Percentiles rank a stretch among this genome's conserved stretches.
These are phyloP conservation scores for Sebastes trivittatus DNA, from an alignment of 2,797 vertebrate genomes.

Conservation along the genomic window DNA sequence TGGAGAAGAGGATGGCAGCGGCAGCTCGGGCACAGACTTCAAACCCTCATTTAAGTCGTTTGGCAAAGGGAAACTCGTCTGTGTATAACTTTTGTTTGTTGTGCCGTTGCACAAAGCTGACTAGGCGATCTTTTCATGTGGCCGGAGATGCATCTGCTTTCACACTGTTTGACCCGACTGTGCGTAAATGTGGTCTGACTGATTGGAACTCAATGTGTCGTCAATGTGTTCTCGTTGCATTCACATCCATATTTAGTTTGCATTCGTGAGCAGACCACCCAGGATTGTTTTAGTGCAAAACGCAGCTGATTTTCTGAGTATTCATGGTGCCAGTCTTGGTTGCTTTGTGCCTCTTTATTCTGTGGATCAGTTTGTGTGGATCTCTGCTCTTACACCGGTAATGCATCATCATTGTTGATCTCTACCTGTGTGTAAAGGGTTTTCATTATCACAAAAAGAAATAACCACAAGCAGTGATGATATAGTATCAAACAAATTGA, in stretches of 20 bases:
- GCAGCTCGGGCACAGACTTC: conserved; percentile 22
- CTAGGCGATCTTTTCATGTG: conserved; percentile 49
- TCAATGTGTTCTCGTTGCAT: conserved; percentile 38
- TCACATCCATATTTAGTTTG: conserved; percentile 51
- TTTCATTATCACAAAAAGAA: not conserved
- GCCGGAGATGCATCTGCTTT: conserved; percentile 45
- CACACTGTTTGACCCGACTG: conserved; percentile 40
- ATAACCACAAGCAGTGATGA: not conserved
- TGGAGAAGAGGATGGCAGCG: not conserved
- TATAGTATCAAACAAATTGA: not conserved
- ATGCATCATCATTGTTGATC: not conserved
- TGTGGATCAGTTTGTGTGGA: conserved; percentile 1
- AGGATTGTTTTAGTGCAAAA: conserved; percentile 27
- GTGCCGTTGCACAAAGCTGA: conserved; percentile 30
- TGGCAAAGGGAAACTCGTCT: conserved; percentile 38
- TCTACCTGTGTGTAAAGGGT: not conserved
- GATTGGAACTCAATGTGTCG: conserved; percentile 47
- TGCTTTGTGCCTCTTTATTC: not conserved
- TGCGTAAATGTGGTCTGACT: conserved; percentile 56
- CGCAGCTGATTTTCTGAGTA: conserved; percentile 18
- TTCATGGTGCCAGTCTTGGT: not conserved
- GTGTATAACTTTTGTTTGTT: conserved; percentile 57
- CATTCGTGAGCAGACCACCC: conserved; percentile 59
- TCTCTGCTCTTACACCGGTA: not conserved
- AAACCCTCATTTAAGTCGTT: conserved; percentile 54